phyloP scores from a whole-genome alignment of 2,797 vertebrate genomes.

The Lindbergichthys nudifrons region DNA sequence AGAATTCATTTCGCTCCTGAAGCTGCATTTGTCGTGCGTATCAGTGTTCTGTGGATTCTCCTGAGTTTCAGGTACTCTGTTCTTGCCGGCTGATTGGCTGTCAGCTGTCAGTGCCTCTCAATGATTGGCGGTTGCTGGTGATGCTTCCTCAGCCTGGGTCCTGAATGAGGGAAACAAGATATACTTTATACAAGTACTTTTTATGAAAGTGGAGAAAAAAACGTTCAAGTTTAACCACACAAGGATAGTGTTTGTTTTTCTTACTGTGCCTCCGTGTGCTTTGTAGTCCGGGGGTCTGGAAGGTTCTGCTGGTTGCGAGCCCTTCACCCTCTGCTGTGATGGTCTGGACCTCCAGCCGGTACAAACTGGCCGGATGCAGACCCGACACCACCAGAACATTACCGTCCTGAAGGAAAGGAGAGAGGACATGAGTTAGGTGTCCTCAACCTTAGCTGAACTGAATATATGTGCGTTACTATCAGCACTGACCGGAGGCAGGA shows the following conservation, averaged over 20 bases:
- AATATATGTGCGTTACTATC: too few relatives aligned
- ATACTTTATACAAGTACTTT: too few relatives aligned
- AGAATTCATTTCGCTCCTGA: neutral
- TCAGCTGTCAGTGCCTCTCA: constrained; percentile 81
- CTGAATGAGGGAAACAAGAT: constrained; percentile 63
- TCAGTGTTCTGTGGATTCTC: constrained; percentile 9
- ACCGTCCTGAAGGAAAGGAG: constrained; percentile 79
- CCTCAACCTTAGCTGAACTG: neutral
- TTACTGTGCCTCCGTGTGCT: constrained; percentile 77
- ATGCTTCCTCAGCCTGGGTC: constrained; percentile 86
- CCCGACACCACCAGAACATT: constrained; percentile 86
- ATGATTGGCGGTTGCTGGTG: constrained; percentile 81
- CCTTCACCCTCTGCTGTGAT: constrained; percentile 88
- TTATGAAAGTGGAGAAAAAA: too few relatives aligned
- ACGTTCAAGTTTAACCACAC: too few relatives aligned
- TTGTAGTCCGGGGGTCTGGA: constrained; percentile 85
- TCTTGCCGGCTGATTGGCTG: constrained; percentile 37
- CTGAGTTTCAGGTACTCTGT: constrained; percentile 30
- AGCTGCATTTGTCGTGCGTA: neutral
- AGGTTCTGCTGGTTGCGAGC: constrained; percentile 87
- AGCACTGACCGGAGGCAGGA: constrained; percentile 57
- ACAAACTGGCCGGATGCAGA: constrained; percentile 87
- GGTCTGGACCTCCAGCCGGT: constrained; percentile 90
- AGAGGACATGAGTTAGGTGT: neutral
- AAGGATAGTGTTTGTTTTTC: neutral